phyloP scores from a whole-genome alignment of 2,888 invertebrate species.

The Cotesia congregata region DNA sequence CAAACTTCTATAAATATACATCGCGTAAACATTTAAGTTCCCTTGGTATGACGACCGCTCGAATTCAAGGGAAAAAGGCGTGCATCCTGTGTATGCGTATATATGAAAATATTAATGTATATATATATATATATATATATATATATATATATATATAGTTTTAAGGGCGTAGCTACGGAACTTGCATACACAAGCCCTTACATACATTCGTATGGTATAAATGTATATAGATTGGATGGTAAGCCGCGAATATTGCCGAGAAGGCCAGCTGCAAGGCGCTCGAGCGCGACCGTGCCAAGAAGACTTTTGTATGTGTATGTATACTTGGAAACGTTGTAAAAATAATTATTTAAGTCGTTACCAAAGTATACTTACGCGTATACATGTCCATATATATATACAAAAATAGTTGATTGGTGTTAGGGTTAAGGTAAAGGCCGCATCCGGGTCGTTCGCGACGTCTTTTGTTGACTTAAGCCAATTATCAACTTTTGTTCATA shows the following conservation, averaged over 20 bases:
- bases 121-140: conserved; percentile 36
- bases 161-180: conserved; percentile 58
- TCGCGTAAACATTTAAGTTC: conserved; percentile 51
- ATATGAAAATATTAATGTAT: not conserved
- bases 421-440: conserved; percentile 37
- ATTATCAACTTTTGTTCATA: conserved; percentile 16
- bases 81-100: conserved; percentile 55
- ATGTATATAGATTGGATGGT: not conserved
- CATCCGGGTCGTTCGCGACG: conserved; percentile 31
- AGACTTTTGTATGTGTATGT: conserved; percentile 48
- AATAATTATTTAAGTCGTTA: conserved; percentile 71
- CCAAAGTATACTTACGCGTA: conserved; percentile 48
- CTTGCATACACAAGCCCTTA: conserved; percentile 57
- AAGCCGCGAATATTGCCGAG: conserved; percentile 46
- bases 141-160: conserved; percentile 46
- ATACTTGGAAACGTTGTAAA: conserved; percentile 70
- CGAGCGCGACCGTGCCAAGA: conserved; percentile 64
- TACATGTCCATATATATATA: not conserved
- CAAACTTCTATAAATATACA: conserved; percentile 3
- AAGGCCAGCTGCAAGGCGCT: conserved; percentile 70
- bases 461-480: conserved; percentile 22
- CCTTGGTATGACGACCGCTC: conserved; percentile 46
- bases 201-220: conserved; percentile 29
- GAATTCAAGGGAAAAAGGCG: conserved; percentile 57
- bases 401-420: conserved; percentile 5